Evolutionary conservation across 37 sponge, comb jelly and placozoan genomes (phyloP).

Genomic region (Beroe forskalii): DNA sequence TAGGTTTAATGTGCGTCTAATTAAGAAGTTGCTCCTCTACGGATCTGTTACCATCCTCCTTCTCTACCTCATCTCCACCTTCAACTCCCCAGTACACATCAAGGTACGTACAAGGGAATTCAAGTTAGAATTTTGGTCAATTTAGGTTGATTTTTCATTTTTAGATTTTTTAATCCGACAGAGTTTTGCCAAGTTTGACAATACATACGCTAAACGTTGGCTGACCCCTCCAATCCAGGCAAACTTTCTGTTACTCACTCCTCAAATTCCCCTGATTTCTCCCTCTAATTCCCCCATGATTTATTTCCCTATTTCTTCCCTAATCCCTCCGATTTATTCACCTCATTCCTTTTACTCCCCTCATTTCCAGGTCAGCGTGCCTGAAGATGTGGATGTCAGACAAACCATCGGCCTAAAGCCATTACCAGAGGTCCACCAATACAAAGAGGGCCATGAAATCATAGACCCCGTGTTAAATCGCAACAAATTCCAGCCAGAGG

Average conservation of each 20-base stretch:
- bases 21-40: conserved; percentile 33
- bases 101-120: conserved; percentile 20
- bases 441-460: not conserved
- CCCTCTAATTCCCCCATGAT: too few species aligned
- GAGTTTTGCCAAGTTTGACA: too few species aligned
- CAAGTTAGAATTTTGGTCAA: too few species aligned
- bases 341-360: too few species aligned
- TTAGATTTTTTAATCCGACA: too few species aligned
- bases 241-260: too few species aligned
- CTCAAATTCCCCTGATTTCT: too few species aligned
- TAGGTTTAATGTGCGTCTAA: not conserved
- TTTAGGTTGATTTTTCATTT: too few species aligned
- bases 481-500: conserved; percentile 13
- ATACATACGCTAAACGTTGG: too few species aligned
- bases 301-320: too few species aligned
- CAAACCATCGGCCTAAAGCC: not conserved
- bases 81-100: conserved; percentile 36
- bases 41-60: not conserved
- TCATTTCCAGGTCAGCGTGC: not conserved
- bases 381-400: not conserved
- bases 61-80: not conserved
- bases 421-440: not conserved
- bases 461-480: not conserved
- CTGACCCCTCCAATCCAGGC: too few species aligned
- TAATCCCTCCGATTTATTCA: too few species aligned